Evolutionary conservation across 2,888 invertebrate genomes (phyloP).

Genomic region (Aleiodes leptofemur): DNA sequence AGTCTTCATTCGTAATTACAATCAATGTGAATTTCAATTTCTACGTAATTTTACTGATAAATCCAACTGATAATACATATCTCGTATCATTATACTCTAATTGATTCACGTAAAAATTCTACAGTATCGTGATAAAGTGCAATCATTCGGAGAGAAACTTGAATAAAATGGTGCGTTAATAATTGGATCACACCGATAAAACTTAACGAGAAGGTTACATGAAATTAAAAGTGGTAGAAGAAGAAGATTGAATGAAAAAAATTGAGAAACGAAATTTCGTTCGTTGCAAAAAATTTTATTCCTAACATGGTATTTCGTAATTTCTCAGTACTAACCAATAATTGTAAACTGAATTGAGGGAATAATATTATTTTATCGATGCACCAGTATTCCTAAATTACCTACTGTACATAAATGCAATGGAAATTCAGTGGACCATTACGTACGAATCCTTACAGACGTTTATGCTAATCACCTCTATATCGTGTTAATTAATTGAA

Average conservation of each 20-base stretch:
- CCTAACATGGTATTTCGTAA: not conserved
- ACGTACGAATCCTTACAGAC: not conserved
- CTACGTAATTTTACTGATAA: not conserved
- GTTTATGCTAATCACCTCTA: constrained; percentile 59
- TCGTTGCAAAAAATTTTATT: not conserved
- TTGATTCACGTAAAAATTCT: constrained; percentile 27
- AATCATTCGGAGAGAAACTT: not conserved
- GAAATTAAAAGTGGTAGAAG: not conserved
- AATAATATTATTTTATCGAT: not conserved
- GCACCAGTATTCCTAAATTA: not conserved
- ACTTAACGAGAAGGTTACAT: constrained; percentile 36
- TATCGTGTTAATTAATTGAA: constrained; percentile 63
- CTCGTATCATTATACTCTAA: constrained; percentile 17
- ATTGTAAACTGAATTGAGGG: not conserved
- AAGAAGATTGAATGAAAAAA: not conserved
- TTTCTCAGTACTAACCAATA: not conserved
- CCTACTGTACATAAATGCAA: not conserved
- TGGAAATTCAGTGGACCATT: constrained; percentile 1
- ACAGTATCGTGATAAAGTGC: not conserved
- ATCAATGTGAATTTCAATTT: constrained; percentile 11
- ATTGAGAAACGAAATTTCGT: not conserved
- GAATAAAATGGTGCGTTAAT: constrained; percentile 25
- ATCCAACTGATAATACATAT: not conserved
- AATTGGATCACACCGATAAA: constrained; percentile 43
- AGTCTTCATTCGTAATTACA: constrained; percentile 17